These are phyloP conservation scores for Drosophila recens DNA, from an alignment of 2,888 invertebrate species.

Conservation along the genomic window DNA sequence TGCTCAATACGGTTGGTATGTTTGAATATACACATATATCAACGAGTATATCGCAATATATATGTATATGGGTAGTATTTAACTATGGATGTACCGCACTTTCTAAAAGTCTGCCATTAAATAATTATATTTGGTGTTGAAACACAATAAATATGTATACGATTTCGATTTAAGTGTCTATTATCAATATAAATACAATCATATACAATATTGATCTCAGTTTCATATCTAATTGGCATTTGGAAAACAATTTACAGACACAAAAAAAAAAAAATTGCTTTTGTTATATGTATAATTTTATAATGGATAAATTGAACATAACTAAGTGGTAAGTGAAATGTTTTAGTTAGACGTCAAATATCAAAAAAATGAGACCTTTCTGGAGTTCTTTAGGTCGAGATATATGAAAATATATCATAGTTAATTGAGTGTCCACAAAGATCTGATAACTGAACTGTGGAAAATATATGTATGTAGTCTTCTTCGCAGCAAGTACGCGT, in stretches of 20 bases:
- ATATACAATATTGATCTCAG: constrained; percentile 50
- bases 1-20: constrained; percentile 38
- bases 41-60: constrained; percentile 14
- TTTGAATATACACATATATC: constrained; percentile 24
- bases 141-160: constrained; percentile 54
- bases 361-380: neutral
- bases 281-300: constrained; percentile 18
- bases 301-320: constrained; percentile 23
- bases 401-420: constrained; percentile 21
- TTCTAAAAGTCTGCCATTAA: constrained; percentile 55
- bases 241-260: constrained; percentile 42
- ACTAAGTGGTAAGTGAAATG: constrained; percentile 34
- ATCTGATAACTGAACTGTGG: constrained; percentile 30
- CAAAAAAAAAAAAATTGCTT: constrained; percentile 21
- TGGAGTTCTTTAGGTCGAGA: constrained; percentile 8
- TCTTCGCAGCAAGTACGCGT: constrained; percentile 1
- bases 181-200: constrained; percentile 51
- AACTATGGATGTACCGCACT: constrained; percentile 44
- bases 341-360: constrained; percentile 16
- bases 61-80: constrained; percentile 19
- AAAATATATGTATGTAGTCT: constrained; percentile 17
- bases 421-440: constrained; percentile 26
- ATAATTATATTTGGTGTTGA: constrained; percentile 53
- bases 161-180: constrained; percentile 33
- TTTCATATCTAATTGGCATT: constrained; percentile 55